Evolutionary conservation across 2,888 invertebrate species (phyloP).

Genomic region (Drosophila suboccidentalis): DNA sequence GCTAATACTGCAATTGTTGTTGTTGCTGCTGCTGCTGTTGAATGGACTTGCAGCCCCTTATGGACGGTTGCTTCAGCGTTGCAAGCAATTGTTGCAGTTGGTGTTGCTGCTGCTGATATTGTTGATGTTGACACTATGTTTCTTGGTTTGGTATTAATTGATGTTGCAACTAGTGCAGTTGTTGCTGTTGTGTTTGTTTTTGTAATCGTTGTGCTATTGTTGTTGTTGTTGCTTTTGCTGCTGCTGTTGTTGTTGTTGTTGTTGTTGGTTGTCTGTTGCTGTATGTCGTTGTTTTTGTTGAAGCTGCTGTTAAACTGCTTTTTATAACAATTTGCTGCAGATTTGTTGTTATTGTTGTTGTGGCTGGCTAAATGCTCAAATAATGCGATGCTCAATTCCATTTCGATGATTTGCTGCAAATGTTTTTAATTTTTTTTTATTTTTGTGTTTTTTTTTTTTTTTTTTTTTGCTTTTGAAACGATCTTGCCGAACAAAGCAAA

Average conservation of each 20-base stretch:
- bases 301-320: constrained; percentile 17
- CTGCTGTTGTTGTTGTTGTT: constrained; percentile 28
- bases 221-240: constrained; percentile 19
- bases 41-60: constrained; percentile 25
- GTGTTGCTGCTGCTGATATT: constrained; percentile 4
- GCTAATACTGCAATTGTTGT: constrained; percentile 7
- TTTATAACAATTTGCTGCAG: constrained; percentile 19
- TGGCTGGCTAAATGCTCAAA: constrained; percentile 63
- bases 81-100: constrained; percentile 17
- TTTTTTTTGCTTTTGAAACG: constrained; percentile 1
- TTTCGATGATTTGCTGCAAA: constrained; percentile 69
- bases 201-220: constrained; percentile 12
- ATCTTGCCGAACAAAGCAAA: constrained; percentile 1
- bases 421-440: constrained; percentile 12
- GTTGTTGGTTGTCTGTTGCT: constrained; percentile 18
- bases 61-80: constrained; percentile 46
- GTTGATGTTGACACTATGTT: constrained; percentile 12
- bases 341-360: constrained; percentile 34
- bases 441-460: not conserved
- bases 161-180: constrained; percentile 16
- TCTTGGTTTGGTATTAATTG: constrained; percentile 16
- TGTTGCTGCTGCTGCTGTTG: constrained; percentile 10
- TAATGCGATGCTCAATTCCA: constrained; percentile 69
- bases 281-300: constrained; percentile 34
- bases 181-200: constrained; percentile 9